Base-by-base conservation (phyloP, 1,140 invertebrate genomes). In the Cecropterus lyciades region DNA sequence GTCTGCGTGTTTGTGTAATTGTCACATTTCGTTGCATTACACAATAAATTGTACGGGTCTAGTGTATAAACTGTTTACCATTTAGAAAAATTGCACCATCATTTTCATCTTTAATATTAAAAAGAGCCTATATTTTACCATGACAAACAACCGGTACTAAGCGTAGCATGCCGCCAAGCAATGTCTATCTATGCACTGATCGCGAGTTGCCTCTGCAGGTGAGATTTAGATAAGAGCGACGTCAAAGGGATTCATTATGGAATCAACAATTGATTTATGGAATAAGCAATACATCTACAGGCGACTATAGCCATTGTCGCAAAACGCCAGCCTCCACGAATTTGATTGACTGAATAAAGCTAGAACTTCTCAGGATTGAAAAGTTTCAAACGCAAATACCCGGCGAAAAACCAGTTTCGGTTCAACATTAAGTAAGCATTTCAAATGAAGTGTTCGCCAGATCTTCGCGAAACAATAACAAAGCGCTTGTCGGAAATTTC, bases 391-490 rank as follows among this genome's bases (percentile, higher is more conserved):
- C 51, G 63, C 48, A 63, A 63, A 52, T 63, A 42, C 48, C 27
- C 52, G 51, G 14, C 13, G 49, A 65, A 43, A 46, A 48, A 14
- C 24, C 52, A 45, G 51, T 33, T 51, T 53, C 40, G 7, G 52
- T 33, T 56, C 10, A 43, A 33, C 14, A 65, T 55, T 55, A 17
- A 40, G n/a, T 17, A 17, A 43, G 20, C 37, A 62, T n/a, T 51
- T 51, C 30, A 62, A 51, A 62, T 62, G 27, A 62, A 62, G 59
- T 62, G 46, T n/a, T 16, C 14, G 49, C 16, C 5, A 16, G 30
- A 62, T 62, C 59, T 62, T 51, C 24, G 15, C 30, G 59, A 40
- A 70, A 66, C 64, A 72, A 70, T 70, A 72, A 71, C 33, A 56
- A 68, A 72, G 66, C 43, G 62, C 24, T 64, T 53, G 59, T 30